Evolutionary conservation across 1,140 invertebrate genomes (phyloP), one percentile per base, ranked within the genome.

Genomic region (Frieseomelitta varia): DNA sequence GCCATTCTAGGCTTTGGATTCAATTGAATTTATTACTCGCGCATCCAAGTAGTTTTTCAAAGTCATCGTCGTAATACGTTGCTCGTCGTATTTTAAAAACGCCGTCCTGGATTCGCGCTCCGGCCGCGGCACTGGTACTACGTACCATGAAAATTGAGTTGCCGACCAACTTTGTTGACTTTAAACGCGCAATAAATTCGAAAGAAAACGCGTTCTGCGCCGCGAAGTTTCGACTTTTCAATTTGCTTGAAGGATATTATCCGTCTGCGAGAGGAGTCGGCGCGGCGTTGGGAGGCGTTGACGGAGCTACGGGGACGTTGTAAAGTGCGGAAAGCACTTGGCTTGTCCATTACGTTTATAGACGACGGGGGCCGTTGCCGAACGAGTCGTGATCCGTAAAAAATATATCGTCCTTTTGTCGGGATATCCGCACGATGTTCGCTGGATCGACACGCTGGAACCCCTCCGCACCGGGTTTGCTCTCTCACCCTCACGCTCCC

Each of bases 381-480:
- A n/a, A 30, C 55, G 72, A 86, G 73, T 78, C 47, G 55, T 24
- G 67, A 82, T 80, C 65, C 61, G 39, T 81, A 82, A 81, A 80
- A 90, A 90, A 87, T 90, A 85, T 90, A 85, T 90, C 79, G 73
- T 87, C 79, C 74, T 77, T 75, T 79, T 71, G 85, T 90, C 73
- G 74, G 24, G 81, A 68, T 30, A 30, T 72, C 51, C 39, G 39
- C 6, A 47, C 39, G 53, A 63, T 67, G 72, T 81, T 74, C 74
- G 73, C 51, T 67, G 71, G 58, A 79, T 80, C 30, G 39, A 47
- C 39, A 47, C 69, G 21, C 53, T 85, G 76, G 79, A 89, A 87
- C 82, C 87, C 85, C 73, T 65, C 81, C n/a, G 8, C 15, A 10
- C 2, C 27, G 27, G 30, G 85, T 78, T 81, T 69, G 51, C 21